Evolutionary conservation across 2,888 invertebrate genomes (phyloP), one percentile per base, ranked within the genome.

Genomic region (Pyrgus malvae): DNA sequence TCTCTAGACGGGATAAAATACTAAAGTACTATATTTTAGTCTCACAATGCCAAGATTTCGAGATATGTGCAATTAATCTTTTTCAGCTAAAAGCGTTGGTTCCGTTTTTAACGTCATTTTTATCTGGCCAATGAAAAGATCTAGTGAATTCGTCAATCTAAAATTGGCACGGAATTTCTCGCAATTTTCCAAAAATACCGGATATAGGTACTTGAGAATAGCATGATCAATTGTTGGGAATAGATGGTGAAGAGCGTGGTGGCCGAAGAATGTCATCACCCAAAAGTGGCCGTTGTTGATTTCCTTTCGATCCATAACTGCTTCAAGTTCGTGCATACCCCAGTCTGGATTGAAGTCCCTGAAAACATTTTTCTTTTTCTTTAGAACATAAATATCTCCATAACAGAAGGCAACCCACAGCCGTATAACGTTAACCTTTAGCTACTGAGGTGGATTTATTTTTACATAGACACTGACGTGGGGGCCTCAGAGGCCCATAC

Each of bases 211-310:
- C 4, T 91, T 91, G 19, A 96, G 77, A 17, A 93, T 82, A 0
- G 92, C 92, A 68, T 96, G 96, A 73, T 96, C 96, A 3, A 96
- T 68, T 0, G 95, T 94, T 0, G 96, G 96, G 65, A 96, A 94
- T 16, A 96, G 80, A 78, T 96, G 96, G 73, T 97, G 96, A 4
- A 96, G 83, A 0, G 92, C 87, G 69, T 97, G 96, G 55, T 95
- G 93, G 0, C 96, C 96, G 64, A 95, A 96, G 68, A 93, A 92
- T 0, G 94, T 94, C 65, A 96, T 76, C 3, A 93, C 92, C 54
- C 93, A 79, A 69, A 95, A 94, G 23, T 92, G 84, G 8, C 91
- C 93, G 4, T 91, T 91, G 44, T 93, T 93, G 23, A 95, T 88
- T 56, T 95, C 93, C 2, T 86, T 86, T 27, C 96, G 91, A 70